Conservation (phyloP, 2,797 vertebrate species). For the Australoheros facetus region DNA sequence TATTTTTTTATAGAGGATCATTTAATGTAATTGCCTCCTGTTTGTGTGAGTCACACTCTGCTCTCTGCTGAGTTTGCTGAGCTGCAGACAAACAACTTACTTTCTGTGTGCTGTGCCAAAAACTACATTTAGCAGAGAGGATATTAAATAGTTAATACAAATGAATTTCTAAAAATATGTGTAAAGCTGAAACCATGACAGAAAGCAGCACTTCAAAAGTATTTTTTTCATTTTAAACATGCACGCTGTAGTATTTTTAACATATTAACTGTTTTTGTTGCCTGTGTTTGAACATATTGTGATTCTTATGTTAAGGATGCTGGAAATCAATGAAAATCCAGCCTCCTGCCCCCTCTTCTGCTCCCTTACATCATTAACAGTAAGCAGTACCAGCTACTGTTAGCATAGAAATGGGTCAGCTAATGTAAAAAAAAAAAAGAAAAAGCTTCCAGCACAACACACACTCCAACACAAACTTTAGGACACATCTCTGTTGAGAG, state of each 20-base stretch:
- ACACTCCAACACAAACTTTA: too few species aligned
- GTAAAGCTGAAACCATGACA: not conserved
- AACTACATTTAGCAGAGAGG: not conserved
- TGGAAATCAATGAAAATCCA: not conserved
- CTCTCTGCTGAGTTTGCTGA: constrained; percentile 23
- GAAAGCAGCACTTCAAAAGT: not conserved
- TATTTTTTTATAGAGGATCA: not conserved
- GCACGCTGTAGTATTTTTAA: not conserved
- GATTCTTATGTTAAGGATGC: not conserved
- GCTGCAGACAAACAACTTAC: constrained; percentile 9
- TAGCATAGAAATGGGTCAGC: not conserved
- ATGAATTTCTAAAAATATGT: not conserved
- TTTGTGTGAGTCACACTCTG: not conserved
- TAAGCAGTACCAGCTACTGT: not conserved
- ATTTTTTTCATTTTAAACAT: not conserved
- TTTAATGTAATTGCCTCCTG: constrained; percentile 8
- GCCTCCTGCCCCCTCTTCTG: not conserved
- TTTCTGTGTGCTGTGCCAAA: rapidly evolving
- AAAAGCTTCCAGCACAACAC: too few species aligned
- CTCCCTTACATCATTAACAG: not conserved
- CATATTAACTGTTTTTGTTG: not conserved
- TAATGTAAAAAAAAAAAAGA: too few species aligned
- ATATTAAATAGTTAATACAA: not conserved
- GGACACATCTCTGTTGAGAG: too few species aligned
- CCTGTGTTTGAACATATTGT: not conserved